Evolutionary conservation across 2,113 vertebrate species (phyloP).

Genomic region (Ophiodon elongatus): DNA sequence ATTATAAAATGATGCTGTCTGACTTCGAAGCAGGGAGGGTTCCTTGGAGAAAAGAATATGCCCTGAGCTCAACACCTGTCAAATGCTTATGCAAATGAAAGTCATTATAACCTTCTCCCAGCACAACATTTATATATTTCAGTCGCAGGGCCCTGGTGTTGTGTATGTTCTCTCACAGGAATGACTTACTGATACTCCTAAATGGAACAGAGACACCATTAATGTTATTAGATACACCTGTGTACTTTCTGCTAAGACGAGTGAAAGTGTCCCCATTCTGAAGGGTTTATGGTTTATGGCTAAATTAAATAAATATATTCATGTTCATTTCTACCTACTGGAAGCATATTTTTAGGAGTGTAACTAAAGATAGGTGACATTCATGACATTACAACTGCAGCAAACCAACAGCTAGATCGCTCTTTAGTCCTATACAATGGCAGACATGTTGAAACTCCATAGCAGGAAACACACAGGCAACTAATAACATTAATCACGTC

Average conservation of each 20-base stretch:
- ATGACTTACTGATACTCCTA: not conserved
- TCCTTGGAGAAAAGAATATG: conserved; percentile 38
- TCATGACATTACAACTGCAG: not conserved
- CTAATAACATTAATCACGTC: conserved; percentile 21
- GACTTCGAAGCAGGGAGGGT: conserved; percentile 18
- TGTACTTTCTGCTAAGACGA: conserved; percentile 1
- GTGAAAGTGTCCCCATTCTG: conserved; percentile 6
- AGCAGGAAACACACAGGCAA: conserved; percentile 4
- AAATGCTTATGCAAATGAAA: conserved; percentile 58
- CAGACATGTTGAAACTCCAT: conserved; percentile 14
- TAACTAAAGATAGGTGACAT: not conserved
- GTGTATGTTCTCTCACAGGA: not conserved
- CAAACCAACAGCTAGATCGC: not conserved
- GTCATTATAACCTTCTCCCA: conserved; percentile 27
- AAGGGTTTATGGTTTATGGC: not conserved
- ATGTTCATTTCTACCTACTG: not conserved
- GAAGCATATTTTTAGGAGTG: not conserved
- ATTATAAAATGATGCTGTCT: conserved; percentile 54
- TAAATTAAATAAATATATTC: not conserved
- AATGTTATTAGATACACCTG: conserved; percentile 38
- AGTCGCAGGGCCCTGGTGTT: not conserved
- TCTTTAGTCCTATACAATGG: not conserved
- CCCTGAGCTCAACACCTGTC: conserved; percentile 65
- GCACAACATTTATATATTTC: conserved; percentile 33
- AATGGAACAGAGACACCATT: conserved; percentile 12